Conservation (phyloP, 37 sponge, comb jelly and placozoan species). For the Spongilla lacustris region DNA sequence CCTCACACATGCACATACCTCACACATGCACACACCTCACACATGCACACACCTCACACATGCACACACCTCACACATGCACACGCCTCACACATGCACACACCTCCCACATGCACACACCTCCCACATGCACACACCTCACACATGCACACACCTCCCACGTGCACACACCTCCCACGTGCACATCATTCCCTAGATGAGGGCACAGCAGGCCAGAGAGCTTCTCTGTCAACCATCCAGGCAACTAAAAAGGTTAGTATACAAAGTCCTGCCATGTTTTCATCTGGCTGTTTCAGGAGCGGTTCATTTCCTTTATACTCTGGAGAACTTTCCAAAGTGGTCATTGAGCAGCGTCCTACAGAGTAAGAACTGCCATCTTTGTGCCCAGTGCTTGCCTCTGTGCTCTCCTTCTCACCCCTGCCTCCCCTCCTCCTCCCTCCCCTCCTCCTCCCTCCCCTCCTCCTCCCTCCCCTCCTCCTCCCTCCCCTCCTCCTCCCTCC, state of each 20-base stretch:
- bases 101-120: too few species aligned
- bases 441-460: conserved; percentile 3
- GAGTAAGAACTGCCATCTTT: conserved; percentile 1
- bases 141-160: neutral
- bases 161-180: too few species aligned
- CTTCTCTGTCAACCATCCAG: conserved; percentile 18
- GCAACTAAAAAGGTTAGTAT: neutral
- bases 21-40: too few species aligned
- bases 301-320: conserved; percentile 19
- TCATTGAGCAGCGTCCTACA: neutral
- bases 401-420: neutral
- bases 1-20: too few species aligned
- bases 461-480: too few species aligned
- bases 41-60: too few species aligned
- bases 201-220: conserved; percentile 37
- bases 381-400: neutral
- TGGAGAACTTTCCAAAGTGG: neutral
- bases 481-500: too few species aligned
- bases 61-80: too few species aligned
- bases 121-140: neutral
- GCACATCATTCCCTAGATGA: conserved; percentile 9
- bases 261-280: neutral
- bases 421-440: neutral
- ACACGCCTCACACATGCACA: too few species aligned
- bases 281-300: neutral